Evolutionary conservation across 2,888 invertebrate genomes (phyloP).

Genomic region (Pollenia amentaria): DNA sequence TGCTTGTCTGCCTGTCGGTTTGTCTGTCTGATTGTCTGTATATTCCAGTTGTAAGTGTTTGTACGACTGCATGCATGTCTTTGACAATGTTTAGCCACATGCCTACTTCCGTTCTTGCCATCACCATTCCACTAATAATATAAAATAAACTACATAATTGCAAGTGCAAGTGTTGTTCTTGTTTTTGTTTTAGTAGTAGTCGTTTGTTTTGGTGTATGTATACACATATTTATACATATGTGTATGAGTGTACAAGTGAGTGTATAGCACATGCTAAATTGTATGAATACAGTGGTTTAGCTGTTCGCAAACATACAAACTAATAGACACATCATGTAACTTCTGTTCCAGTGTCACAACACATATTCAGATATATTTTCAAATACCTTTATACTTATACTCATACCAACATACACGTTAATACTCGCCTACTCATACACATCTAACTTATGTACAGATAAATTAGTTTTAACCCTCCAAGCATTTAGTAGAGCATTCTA

Average conservation of each 20-base stretch:
- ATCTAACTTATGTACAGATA: conserved; percentile 48
- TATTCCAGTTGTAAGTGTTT: conserved; percentile 11
- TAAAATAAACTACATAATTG: conserved; percentile 29
- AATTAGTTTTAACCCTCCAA: conserved; percentile 37
- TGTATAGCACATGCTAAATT: conserved; percentile 76
- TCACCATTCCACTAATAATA: conserved; percentile 53
- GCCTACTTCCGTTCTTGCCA: conserved; percentile 53
- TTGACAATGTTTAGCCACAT: conserved; percentile 70
- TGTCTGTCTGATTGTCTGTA: conserved; percentile 75
- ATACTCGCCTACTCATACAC: background rate
- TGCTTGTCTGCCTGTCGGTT: conserved; percentile 74
- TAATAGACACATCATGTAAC: conserved; percentile 7
- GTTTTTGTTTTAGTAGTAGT: background rate
- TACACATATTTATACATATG: background rate
- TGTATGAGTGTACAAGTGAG: background rate
- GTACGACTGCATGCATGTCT: conserved; percentile 51
- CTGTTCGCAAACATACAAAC: background rate
- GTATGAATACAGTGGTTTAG: conserved; percentile 72
- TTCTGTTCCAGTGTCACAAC: conserved; percentile 38
- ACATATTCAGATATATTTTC: conserved; percentile 29
- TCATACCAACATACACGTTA: background rate
- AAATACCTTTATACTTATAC: conserved; percentile 31
- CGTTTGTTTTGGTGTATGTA: conserved; percentile 13
- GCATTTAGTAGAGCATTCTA: too few relatives aligned
- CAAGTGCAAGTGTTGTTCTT: conserved; percentile 22